Evolutionary conservation across 1,140 invertebrate species (phyloP).

Genomic region (Stenopsyche tienmushanensis): DNA sequence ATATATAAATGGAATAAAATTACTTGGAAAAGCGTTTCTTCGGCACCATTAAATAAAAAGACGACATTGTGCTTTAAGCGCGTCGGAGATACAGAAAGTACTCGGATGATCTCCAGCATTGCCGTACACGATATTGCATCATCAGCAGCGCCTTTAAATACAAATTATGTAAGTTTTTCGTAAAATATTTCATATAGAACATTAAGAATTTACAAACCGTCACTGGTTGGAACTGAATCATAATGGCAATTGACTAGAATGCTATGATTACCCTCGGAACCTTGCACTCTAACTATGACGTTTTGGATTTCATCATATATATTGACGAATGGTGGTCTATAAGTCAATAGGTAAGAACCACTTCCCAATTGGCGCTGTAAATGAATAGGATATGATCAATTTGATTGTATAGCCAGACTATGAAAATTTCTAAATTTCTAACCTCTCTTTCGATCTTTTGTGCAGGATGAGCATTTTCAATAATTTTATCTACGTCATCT

Average conservation of each 20-base stretch:
- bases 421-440: not conserved
- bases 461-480: not conserved
- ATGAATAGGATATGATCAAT: not conserved
- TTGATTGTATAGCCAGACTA: not conserved
- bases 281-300: slow-evolving; percentile 66
- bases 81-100: slow-evolving; percentile 57
- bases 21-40: slow-evolving; percentile 66
- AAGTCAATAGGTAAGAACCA: slow-evolving; percentile 57
- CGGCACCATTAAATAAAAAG: slow-evolving; percentile 81
- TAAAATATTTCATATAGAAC: not conserved
- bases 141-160: slow-evolving; percentile 67
- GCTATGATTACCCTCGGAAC: slow-evolving; percentile 54
- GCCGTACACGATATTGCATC: slow-evolving; percentile 73
- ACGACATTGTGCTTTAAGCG: slow-evolving; percentile 63
- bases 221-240: slow-evolving; percentile 72
- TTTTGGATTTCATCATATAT: slow-evolving; percentile 63
- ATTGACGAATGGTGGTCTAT: slow-evolving; percentile 51
- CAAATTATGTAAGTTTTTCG: not conserved
- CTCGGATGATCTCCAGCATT: slow-evolving; percentile 70
- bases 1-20: no score
- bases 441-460: not conserved
- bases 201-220: slow-evolving; percentile 49
- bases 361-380: slow-evolving; percentile 34
- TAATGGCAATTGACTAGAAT: slow-evolving; percentile 81
- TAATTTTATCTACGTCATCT: not conserved